Evolutionary conservation across 2,113 vertebrate species (phyloP), one percentile per base, ranked within the genome.

Genomic region (Bubo bubo): DNA sequence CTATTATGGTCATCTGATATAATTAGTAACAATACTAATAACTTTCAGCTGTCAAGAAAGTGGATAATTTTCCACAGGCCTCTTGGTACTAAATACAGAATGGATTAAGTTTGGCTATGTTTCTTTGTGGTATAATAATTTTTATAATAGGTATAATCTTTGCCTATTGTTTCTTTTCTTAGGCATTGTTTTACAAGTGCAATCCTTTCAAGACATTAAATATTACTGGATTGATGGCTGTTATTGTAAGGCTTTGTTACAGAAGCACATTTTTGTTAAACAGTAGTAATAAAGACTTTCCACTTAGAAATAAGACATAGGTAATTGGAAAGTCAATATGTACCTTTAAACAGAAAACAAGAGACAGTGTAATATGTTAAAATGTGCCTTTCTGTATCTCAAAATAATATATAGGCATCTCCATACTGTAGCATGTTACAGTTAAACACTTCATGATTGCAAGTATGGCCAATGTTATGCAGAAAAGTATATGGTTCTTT

Each of bases 151-250:
- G 9, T 79, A 75, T 19, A 50, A 53, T 50, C n/a, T 79, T 63
- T 92, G 6, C 9, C 4, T 45, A 2, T 47, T 68, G 3, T 81
- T 82, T 66, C 8, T 41, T 76, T 66, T 83, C 28, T 73, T 70
- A 47, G 47, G 8, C 6, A 30, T 60, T 83, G 14, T 53, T 92
- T 83, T 77, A 62, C 32, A 83, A 39, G 9, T 41, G 10, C 85
- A 95, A 96, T 76, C 41, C 32, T 85, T 93, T 94, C 53, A 92
- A 82, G 26, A 79, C 32, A 74, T 71, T 87, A 96, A 91, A 73
- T 82, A 49, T 85, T 83, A 49, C 60, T 91, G 50, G 39, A 95
- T 92, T 95, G 83, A 91, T 67, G 50, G 21, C 34, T 66, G 47
- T 86, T 95, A 84, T 8, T 39, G 26, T 23, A 88, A 87, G 79